These are phyloP conservation scores for Netelia fuscicornis DNA, from an alignment of 2,888 invertebrate species.

Conservation along the genomic window DNA sequence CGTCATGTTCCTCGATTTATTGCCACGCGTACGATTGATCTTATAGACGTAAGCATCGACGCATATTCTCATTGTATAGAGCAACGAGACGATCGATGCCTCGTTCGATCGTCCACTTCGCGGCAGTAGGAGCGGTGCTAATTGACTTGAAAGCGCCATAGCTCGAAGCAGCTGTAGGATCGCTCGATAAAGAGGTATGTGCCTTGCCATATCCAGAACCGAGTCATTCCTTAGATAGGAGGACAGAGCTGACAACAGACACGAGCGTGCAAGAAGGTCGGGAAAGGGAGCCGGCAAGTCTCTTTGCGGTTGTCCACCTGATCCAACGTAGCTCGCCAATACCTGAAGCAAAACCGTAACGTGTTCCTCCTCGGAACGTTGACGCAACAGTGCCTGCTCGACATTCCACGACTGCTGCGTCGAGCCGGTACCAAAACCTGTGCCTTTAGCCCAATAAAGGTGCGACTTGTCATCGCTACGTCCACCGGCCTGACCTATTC, in stretches of 20 bases:
- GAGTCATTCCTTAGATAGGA: constrained; percentile 97
- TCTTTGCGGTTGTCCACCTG: constrained; percentile 86
- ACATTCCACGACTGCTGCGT: constrained; percentile 99
- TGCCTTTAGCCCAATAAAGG: constrained; percentile 97
- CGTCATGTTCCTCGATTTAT: constrained; percentile 77
- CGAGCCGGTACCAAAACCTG: constrained; percentile 98
- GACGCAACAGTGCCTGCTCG: constrained; percentile 95
- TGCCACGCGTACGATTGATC: constrained; percentile 86
- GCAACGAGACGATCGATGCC: constrained; percentile 90
- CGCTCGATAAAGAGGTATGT: constrained; percentile 96
- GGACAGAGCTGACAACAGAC: constrained; percentile 94
- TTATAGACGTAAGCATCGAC: constrained; percentile 96
- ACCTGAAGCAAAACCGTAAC: constrained; percentile 94
- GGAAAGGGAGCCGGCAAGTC: constrained; percentile 90
- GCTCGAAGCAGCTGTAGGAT: constrained; percentile 93
- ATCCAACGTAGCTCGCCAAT: constrained; percentile 95
- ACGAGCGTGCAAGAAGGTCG: constrained; percentile 92
- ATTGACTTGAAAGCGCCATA: constrained; percentile 87
- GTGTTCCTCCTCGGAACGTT: constrained; percentile 96
- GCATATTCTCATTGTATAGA: constrained; percentile 95
- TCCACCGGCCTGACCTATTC: constrained; percentile 76
- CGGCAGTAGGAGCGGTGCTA: constrained; percentile 89
- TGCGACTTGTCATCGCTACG: constrained; percentile 89
- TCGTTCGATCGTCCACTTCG: constrained; percentile 84
- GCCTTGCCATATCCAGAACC: constrained; percentile 98